phyloP scores from a whole-genome alignment of 2,797 vertebrate species.

The Emydoidea blandingii region DNA sequence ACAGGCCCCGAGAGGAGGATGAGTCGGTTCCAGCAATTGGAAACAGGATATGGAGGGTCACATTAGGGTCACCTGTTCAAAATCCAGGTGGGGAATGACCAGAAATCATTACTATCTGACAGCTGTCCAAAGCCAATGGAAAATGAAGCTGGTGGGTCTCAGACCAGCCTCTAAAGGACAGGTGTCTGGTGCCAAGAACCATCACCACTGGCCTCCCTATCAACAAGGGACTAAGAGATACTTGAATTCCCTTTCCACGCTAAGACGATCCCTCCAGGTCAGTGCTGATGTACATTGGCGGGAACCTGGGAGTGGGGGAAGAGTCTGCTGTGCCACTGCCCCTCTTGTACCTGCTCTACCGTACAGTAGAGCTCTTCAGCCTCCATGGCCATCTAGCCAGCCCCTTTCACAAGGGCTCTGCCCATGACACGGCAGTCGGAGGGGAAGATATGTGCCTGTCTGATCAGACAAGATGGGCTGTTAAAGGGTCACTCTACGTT shows the following conservation, averaged over 20 bases:
- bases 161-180: neutral
- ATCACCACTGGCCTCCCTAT: neutral
- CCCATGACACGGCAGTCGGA: accelerated
- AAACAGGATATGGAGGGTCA: accelerated
- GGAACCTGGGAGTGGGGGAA: accelerated
- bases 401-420: neutral
- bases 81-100: neutral
- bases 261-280: neutral
- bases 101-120: neutral
- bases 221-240: neutral
- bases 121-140: neutral
- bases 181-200: neutral
- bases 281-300: accelerated
- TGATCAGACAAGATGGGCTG: neutral
- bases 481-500: neutral
- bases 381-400: neutral
- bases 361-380: neutral
- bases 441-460: neutral
- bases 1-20: accelerated
- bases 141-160: neutral
- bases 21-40: accelerated
- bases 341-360: neutral
- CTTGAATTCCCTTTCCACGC: accelerated
- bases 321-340: neutral
- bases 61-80: neutral